phyloP scores from a whole-genome alignment of 2,113 vertebrate genomes.

The Cottus gobio region DNA sequence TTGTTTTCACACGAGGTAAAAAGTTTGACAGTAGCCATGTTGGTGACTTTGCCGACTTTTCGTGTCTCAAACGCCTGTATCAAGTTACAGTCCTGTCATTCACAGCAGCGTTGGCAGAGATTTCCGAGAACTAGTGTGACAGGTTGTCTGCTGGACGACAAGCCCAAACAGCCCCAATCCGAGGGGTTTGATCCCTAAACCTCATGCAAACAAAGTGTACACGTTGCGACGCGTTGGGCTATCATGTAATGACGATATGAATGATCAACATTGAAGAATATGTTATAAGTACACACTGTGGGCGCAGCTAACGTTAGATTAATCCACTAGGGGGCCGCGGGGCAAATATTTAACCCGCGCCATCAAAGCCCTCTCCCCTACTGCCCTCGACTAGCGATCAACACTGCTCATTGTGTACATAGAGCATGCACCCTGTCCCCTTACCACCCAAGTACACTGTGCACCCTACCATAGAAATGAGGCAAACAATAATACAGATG shows the following conservation, averaged over 20 bases:
- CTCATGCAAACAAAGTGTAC: background rate
- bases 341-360: conserved; percentile 55
- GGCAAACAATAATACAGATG: conserved; percentile 76
- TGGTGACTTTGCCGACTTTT: background rate
- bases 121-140: conserved; percentile 74
- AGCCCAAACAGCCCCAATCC: conserved; percentile 33
- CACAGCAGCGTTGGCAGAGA: conserved; percentile 31
- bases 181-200: background rate
- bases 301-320: conserved; percentile 36
- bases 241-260: no score
- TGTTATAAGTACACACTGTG: background rate
- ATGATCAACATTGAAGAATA: background rate
- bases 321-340: conserved; percentile 69
- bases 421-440: conserved; percentile 73
- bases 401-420: conserved; percentile 70
- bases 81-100: conserved; percentile 44
- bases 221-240: background rate
- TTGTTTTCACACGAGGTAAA: background rate
- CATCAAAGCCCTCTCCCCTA: conserved; percentile 46
- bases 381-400: conserved; percentile 32
- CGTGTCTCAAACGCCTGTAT: background rate
- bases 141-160: conserved; percentile 63
- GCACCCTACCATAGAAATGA: conserved; percentile 55
- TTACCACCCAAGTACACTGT: conserved; percentile 56
- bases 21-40: background rate